A percentile compares a stretch with the other conserved stretches of the same genome.
These are phyloP conservation scores for Heliangelus exortis DNA, from an alignment of 2,797 vertebrate species.

Conservation along the genomic window DNA sequence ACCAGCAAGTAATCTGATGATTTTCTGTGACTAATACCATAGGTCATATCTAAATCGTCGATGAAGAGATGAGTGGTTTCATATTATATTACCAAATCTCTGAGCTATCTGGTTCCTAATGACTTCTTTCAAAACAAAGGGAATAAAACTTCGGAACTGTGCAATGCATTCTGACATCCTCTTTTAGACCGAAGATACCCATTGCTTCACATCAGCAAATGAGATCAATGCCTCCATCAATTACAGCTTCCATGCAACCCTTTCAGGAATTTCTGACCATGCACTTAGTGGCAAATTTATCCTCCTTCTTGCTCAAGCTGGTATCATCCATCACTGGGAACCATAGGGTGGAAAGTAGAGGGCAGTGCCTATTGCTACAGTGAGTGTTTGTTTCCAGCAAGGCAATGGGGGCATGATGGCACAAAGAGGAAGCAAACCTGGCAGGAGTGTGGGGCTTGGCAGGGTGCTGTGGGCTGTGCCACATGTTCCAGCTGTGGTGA, in stretches of 20 bases:
- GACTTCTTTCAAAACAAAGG: constrained; percentile 70
- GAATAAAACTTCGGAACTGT: constrained; percentile 44
- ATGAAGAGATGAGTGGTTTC: constrained; percentile 57
- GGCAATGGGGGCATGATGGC: background rate
- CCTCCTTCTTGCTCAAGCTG: background rate
- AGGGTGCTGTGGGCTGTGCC: background rate
- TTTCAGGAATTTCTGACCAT: constrained; percentile 15
- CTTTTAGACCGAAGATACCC: constrained; percentile 16
- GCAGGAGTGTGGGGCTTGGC: fast-evolving
- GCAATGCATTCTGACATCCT: constrained; percentile 52
- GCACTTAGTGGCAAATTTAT: background rate
- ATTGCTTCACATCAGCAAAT: constrained; percentile 33
- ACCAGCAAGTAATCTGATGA: constrained; percentile 38
- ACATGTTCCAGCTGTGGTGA: background rate
- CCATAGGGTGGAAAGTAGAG: background rate
- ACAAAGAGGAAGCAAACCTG: fast-evolving
- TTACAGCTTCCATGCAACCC: background rate
- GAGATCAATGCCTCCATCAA: constrained; percentile 15
- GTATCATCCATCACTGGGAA: background rate
- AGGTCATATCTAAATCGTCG: constrained; percentile 39
- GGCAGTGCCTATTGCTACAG: background rate
- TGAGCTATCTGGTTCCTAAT: constrained; percentile 63
- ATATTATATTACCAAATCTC: constrained; percentile 62
- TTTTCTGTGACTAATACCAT: constrained; percentile 62
- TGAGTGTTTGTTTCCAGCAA: background rate